Percentiles rank a stretch among this genome's conserved stretches.
phyloP scores from a whole-genome alignment of 2,797 vertebrate genomes.

The Myripristis murdjan region DNA sequence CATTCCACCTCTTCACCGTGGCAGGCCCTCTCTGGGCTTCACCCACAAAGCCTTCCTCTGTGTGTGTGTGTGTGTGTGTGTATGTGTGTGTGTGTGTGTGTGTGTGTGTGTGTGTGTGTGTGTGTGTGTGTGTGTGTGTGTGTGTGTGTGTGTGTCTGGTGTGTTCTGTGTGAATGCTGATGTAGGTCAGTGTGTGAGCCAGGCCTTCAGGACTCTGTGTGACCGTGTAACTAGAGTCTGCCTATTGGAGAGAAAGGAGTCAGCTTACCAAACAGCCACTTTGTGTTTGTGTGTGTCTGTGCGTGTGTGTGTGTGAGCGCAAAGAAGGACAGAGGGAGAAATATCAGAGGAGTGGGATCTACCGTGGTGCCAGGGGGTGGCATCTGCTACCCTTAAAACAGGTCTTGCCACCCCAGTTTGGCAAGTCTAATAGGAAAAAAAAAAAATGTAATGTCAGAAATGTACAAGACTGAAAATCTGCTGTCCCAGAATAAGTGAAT shows the following conservation, averaged over 20 bases:
- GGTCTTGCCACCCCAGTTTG: too few species aligned
- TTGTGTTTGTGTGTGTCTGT: slow-evolving; percentile 26
- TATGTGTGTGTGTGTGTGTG: not conserved
- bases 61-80: not conserved
- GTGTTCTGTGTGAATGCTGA: slow-evolving; percentile 12
- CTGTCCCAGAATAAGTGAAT: too few species aligned
- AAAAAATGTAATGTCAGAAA: too few species aligned
- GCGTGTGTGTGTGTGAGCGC: slow-evolving; percentile 9
- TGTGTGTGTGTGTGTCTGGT: slow-evolving; percentile 35
- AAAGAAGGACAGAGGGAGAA: too few species aligned
- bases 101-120: too few species aligned
- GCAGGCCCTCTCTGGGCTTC: not conserved
- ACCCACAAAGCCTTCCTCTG: too few species aligned
- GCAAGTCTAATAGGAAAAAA: too few species aligned
- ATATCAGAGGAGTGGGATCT: too few species aligned
- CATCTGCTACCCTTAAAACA: too few species aligned
- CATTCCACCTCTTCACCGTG: not conserved
- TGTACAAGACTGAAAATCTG: too few species aligned
- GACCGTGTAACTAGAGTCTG: slow-evolving; percentile 52
- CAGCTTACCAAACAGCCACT: slow-evolving; percentile 54
- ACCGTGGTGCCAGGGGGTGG: too few species aligned
- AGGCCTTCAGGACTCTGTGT: slow-evolving; percentile 32
- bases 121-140: slow-evolving; percentile 13
- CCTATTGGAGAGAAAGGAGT: slow-evolving; percentile 41
- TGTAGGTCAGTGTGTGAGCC: slow-evolving; percentile 40